Percentiles rank a stretch among this genome's conserved stretches.
Conservation (phyloP, 2,888 invertebrate genomes). For the Xylophagus ater region DNA sequence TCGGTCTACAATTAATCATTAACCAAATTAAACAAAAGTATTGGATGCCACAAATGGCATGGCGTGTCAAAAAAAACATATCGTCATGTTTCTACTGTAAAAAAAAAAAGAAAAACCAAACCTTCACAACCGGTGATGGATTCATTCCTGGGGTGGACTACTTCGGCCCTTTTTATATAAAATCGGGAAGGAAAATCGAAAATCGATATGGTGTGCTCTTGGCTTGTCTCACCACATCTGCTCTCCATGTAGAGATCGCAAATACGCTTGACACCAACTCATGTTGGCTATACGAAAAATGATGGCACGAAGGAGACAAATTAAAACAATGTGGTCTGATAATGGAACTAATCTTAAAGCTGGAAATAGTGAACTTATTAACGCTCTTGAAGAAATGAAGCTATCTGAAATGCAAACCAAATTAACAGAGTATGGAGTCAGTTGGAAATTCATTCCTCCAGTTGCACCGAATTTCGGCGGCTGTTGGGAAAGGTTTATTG, state of each 20-base stretch:
- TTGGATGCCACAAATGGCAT: slow-evolving; percentile 8
- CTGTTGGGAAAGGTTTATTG: too few relatives aligned
- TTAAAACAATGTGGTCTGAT: too few relatives aligned
- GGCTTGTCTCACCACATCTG: slow-evolving; percentile 17
- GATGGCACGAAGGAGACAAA: slow-evolving; percentile 13
- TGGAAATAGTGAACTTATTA: slow-evolving; percentile 9
- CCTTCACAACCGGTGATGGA: slow-evolving; percentile 20
- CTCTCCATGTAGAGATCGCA: slow-evolving; percentile 15
- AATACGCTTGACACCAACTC: slow-evolving; percentile 11
- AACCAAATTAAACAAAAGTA: too few relatives aligned
- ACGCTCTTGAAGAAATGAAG: too few relatives aligned
- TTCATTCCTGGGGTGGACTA: slow-evolving; percentile 22
- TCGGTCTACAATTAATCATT: too few relatives aligned
- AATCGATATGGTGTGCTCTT: slow-evolving; percentile 15
- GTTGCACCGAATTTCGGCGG: too few relatives aligned
- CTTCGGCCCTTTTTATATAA: slow-evolving; percentile 18
- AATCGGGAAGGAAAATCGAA: slow-evolving; percentile 3
- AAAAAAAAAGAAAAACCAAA: slow-evolving; percentile 6
- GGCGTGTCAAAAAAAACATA: slow-evolving; percentile 5
- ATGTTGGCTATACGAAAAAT: slow-evolving; percentile 14
- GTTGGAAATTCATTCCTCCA: too few relatives aligned
- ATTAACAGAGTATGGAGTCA: slow-evolving; percentile 11
- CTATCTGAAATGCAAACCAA: too few relatives aligned
- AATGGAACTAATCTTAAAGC: too few relatives aligned
- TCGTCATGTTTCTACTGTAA: slow-evolving; percentile 7